Evolutionary conservation across 2,888 invertebrate species (phyloP).

Genomic region (Drosophila merina): DNA sequence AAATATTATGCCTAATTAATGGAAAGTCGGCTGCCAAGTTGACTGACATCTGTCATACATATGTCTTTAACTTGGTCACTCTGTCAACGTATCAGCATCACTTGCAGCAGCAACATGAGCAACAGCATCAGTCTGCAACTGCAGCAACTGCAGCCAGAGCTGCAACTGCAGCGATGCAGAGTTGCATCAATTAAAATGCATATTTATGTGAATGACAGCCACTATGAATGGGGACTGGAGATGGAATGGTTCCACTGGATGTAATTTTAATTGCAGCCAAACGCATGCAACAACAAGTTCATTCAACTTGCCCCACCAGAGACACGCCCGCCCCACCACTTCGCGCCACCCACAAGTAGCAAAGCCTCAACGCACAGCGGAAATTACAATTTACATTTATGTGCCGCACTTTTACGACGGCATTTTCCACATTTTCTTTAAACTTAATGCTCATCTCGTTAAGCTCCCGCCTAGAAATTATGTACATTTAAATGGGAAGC

Average conservation of each 20-base stretch:
- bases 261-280: slow-evolving; percentile 76
- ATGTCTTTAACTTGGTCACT: slow-evolving; percentile 79
- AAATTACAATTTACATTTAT: slow-evolving; percentile 69
- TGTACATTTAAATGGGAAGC: slow-evolving; percentile 51
- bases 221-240: slow-evolving; percentile 45
- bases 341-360: slow-evolving; percentile 10
- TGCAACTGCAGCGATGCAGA: slow-evolving; percentile 15
- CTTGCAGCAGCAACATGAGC: slow-evolving; percentile 8
- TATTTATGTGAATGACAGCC: slow-evolving; percentile 42
- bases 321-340: background rate
- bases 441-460: slow-evolving; percentile 50
- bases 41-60: slow-evolving; percentile 72
- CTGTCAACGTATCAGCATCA: slow-evolving; percentile 59
- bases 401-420: slow-evolving; percentile 52
- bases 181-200: slow-evolving; percentile 75
- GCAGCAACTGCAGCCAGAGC: slow-evolving; percentile 11
- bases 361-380: slow-evolving; percentile 38
- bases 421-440: slow-evolving; percentile 37
- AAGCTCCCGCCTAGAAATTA: slow-evolving; percentile 49
- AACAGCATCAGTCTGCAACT: background rate
- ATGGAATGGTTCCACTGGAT: slow-evolving; percentile 50
- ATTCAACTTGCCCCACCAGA: slow-evolving; percentile 58
- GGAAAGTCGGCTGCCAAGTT: slow-evolving; percentile 66
- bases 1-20: slow-evolving; percentile 77
- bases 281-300: slow-evolving; percentile 67